A percentile compares a stretch with the other conserved stretches of the same genome.
Evolutionary conservation across 1,140 invertebrate species (phyloP).

Genomic region (Octopus sinensis): DNA sequence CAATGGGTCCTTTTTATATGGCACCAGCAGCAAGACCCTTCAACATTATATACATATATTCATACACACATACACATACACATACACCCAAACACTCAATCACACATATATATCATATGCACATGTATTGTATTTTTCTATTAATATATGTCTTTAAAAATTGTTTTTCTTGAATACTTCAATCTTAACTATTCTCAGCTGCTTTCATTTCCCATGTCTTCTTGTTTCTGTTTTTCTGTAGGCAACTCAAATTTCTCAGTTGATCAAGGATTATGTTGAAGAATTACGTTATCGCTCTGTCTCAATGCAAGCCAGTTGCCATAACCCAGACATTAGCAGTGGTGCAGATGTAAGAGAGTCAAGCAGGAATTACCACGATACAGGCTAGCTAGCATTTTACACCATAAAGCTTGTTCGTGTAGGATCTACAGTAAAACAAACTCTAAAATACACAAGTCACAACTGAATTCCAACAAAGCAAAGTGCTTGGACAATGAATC

Average conservation of each 20-base stretch:
- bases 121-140: slow-evolving; percentile 8
- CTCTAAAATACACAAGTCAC: too few species aligned
- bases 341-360: slow-evolving; percentile 16
- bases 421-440: too few species aligned
- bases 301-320: slow-evolving; percentile 32
- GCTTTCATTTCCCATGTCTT: neutral
- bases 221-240: slow-evolving; percentile 48
- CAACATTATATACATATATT: too few species aligned
- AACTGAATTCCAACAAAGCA: too few species aligned
- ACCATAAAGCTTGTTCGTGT: too few species aligned
- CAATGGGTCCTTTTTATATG: too few species aligned
- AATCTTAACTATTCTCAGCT: neutral
- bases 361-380: slow-evolving; percentile 27
- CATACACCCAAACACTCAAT: too few species aligned
- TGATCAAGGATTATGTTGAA: slow-evolving; percentile 80
- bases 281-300: slow-evolving; percentile 39
- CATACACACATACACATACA: too few species aligned
- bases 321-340: slow-evolving; percentile 15
- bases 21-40: too few species aligned
- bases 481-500: too few species aligned
- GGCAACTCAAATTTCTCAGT: slow-evolving; percentile 89
- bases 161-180: neutral
- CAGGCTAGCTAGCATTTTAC: slow-evolving; percentile 24
- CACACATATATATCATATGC: too few species aligned
- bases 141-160: neutral